phyloP scores from a whole-genome alignment of 2,888 invertebrate genomes.

The Heliconius erato region DNA sequence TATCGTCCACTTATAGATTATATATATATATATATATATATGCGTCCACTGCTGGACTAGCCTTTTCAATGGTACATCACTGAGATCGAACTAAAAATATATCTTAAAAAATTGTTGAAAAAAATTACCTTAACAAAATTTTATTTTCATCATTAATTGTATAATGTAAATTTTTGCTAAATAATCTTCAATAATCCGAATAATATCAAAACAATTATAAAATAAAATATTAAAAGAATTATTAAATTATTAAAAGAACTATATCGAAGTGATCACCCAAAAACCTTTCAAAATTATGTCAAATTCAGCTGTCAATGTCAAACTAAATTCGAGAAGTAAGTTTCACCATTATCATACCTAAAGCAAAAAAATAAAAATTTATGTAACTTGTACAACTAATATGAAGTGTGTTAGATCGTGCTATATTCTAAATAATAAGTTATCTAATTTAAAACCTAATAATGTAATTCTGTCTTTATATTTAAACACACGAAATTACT shows the following conservation, averaged over 20 bases:
- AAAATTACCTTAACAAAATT: too few relatives aligned
- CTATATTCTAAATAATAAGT: slow-evolving; percentile 56
- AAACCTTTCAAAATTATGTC: not conserved
- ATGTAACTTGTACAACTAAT: not conserved
- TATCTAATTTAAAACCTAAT: slow-evolving; percentile 60
- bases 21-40: too few relatives aligned
- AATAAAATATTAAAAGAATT: too few relatives aligned
- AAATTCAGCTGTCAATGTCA: slow-evolving; percentile 28
- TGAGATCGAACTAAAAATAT: not conserved
- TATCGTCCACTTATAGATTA: not conserved
- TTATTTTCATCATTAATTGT: not conserved
- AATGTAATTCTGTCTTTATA: slow-evolving; percentile 47
- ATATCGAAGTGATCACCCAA: not conserved
- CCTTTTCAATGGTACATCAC: not conserved
- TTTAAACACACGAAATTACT: slow-evolving; percentile 65
- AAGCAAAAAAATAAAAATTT: slow-evolving; percentile 9
- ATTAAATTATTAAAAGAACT: too few relatives aligned
- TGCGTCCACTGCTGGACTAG: not conserved
- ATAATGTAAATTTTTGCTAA: not conserved
- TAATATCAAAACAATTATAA: too few relatives aligned
- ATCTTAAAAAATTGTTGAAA: not conserved
- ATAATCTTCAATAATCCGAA: not conserved
- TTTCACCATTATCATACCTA: not conserved
- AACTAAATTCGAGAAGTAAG: not conserved
- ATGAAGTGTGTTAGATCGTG: not conserved